Base-by-base conservation (phyloP, 2,888 invertebrate species). In the Dyspetes luteomarginatus region DNA sequence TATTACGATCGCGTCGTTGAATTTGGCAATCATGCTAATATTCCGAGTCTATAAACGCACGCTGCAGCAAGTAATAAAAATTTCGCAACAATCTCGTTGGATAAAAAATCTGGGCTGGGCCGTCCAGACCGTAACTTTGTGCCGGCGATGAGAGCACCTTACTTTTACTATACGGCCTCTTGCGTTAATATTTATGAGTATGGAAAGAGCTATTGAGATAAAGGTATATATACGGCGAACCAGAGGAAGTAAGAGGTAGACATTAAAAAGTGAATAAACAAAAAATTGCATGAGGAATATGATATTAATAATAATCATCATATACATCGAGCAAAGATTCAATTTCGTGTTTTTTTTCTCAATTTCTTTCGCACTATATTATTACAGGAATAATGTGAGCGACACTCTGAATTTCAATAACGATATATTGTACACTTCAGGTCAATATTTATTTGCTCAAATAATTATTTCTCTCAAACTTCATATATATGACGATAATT, bases 71-170 rank as follows among this genome's bases (percentile, higher is more conserved):
- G 50, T 26, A 9, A 56, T 15, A 24, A 41, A 22, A n/a, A 41
- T 55, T 24, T 73, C 26, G 62, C 50, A 50, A 62, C 24, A 64
- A 30, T 36, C 73, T 73, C 62, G 56, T 76, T 78, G 50, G 56
- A 79, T 73, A 71, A 62, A 79, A 79, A 81, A 79, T 78, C 71
- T 83, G 77, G 81, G 81, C 81, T 68, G 50, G 83, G 78, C 74
- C 43, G 81, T 81, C 83, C 81, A 81, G 83, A 81, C 82, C 55
- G 55, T 79, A 41, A 30, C 64, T 71, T 64, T 15, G 19, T 56
- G 48, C 41, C n/a, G n/a, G n/a, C 50, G 43, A 41, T 69, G 52
- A 43, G 17, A 4, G 17, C 28, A 15, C 4, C 45, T 45, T 22
- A 65, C 26, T 43, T 50, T 52, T 26, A n/a, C 55, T 24, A 41